phyloP scores from a whole-genome alignment of 2,113 vertebrate genomes.

The Zeus faber region DNA sequence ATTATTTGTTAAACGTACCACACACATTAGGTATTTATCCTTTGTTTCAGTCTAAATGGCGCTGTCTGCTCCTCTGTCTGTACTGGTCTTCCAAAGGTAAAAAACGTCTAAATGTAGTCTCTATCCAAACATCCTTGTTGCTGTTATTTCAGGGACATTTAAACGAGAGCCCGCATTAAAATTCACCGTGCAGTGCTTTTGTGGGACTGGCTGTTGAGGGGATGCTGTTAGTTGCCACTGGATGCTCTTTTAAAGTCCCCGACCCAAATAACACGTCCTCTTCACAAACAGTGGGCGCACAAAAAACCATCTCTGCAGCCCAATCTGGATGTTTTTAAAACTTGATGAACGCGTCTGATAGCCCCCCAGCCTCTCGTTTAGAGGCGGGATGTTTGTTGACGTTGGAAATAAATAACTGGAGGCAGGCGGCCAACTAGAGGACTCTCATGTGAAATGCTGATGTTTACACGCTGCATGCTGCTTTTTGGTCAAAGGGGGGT shows the following conservation, averaged over 20 bases:
- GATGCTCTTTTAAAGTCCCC: not conserved
- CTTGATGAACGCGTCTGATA: no score
- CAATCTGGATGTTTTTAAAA: constrained; percentile 6
- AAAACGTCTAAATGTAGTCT: constrained; percentile 6
- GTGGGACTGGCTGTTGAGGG: not conserved
- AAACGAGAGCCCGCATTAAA: not conserved
- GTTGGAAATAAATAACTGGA: constrained; percentile 59
- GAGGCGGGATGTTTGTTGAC: constrained; percentile 62
- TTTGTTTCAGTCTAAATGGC: no score
- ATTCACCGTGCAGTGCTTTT: no score
- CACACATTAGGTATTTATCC: no score
- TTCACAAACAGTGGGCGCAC: not conserved
- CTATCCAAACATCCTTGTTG: constrained; percentile 14
- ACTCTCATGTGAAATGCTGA: constrained; percentile 59
- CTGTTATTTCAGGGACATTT: not conserved
- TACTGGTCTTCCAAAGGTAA: not conserved
- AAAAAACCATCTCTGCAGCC: constrained; percentile 13
- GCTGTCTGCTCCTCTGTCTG: no score
- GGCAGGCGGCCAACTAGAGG: constrained; percentile 54
- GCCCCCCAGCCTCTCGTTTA: constrained; percentile 47
- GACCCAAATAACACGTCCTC: not conserved
- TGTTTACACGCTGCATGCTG: constrained; percentile 62
- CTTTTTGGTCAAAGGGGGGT: no score
- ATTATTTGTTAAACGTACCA: no score
- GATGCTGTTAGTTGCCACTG: not conserved